Conservation (phyloP, 2,888 invertebrate genomes). For the Andricus quercusramuli region DNA sequence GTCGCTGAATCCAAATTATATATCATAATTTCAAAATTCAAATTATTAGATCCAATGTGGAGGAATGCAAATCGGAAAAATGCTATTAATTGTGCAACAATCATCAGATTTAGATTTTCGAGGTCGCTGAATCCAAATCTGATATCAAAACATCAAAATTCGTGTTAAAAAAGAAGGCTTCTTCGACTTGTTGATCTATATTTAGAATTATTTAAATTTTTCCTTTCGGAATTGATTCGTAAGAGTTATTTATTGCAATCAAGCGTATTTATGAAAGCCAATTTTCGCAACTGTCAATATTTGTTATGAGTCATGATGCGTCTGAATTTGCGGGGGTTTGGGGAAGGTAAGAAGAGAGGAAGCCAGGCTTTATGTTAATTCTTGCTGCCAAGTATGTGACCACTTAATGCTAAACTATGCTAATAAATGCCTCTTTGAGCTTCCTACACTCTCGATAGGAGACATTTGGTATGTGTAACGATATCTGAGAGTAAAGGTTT, state of each 20-base stretch:
- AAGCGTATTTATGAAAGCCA: not conserved
- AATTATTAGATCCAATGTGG: too few relatives aligned
- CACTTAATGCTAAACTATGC: slow-evolving; percentile 64
- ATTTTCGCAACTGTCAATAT: slow-evolving; percentile 3
- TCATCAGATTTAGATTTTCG: too few relatives aligned
- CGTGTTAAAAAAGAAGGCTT: too few relatives aligned
- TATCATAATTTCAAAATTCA: too few relatives aligned
- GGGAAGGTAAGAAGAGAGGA: slow-evolving; percentile 44
- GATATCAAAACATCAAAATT: too few relatives aligned
- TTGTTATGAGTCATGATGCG: slow-evolving; percentile 47
- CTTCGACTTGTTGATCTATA: not conserved
- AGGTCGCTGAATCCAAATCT: too few relatives aligned
- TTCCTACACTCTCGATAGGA: slow-evolving; percentile 57
- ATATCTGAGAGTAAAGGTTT: not conserved
- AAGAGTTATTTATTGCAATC: not conserved
- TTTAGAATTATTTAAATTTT: not conserved
- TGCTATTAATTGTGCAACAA: too few relatives aligned
- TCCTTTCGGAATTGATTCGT: not conserved
- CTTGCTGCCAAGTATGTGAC: slow-evolving; percentile 54
- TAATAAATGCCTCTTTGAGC: slow-evolving; percentile 63
- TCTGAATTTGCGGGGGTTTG: slow-evolving; percentile 44
- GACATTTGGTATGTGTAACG: not conserved
- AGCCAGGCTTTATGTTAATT: slow-evolving; percentile 53
- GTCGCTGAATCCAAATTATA: too few relatives aligned
- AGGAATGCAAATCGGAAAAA: too few relatives aligned